Evolutionary conservation across 2,797 vertebrate species (phyloP).

Genomic region (Peromyscus eremicus): DNA sequence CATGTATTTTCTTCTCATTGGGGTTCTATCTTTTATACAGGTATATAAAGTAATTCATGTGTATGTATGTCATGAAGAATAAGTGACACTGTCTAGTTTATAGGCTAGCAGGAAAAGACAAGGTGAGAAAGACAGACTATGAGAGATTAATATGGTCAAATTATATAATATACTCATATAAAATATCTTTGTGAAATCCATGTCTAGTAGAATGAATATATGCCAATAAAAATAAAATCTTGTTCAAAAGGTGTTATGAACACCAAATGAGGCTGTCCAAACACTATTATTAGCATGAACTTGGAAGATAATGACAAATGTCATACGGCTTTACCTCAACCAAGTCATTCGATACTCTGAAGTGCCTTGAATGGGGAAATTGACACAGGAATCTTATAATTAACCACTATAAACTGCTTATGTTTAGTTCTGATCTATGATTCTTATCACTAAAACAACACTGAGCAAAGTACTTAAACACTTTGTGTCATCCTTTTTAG

Average conservation of each 20-base stretch:
- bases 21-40: neutral
- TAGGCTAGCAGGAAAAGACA: neutral
- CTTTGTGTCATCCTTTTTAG: neutral
- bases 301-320: neutral
- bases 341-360: neutral
- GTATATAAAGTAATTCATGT: neutral
- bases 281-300: neutral
- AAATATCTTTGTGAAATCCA: neutral
- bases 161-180: neutral
- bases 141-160: neutral
- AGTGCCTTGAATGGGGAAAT: neutral
- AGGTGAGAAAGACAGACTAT: neutral
- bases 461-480: neutral
- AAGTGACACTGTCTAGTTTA: rapidly evolving
- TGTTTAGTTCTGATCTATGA: neutral
- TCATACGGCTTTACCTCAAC: neutral
- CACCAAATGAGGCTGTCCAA: neutral
- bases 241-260: neutral
- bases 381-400: neutral
- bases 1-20: neutral
- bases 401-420: neutral
- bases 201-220: neutral
- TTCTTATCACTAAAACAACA: neutral
- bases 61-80: neutral
- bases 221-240: neutral